A percentile compares a stretch with the other conserved stretches of the same genome.
Evolutionary conservation across 2,797 vertebrate genomes (phyloP).

Genomic region (Myiothlypis chrysogaster): DNA sequence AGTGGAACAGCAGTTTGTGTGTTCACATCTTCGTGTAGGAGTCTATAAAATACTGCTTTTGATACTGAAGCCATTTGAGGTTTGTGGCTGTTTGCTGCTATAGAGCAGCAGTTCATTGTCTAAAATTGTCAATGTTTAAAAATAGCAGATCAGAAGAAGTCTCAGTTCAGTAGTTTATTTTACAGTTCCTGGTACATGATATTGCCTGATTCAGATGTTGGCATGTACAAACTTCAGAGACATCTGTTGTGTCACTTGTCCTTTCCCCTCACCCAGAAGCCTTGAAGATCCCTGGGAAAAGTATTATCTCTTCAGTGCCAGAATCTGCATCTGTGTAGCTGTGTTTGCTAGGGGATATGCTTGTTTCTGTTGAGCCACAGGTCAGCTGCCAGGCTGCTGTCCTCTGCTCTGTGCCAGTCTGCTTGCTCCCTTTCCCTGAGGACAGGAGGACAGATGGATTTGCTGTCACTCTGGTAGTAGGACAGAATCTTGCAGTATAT

Average conservation of each 20-base stretch:
- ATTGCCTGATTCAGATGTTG: background rate
- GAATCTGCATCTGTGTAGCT: background rate
- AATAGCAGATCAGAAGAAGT: background rate
- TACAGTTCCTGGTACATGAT: background rate
- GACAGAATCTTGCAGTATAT: background rate
- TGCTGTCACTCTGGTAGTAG: constrained; percentile 13
- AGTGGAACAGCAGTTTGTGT: background rate
- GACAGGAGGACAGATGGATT: constrained; percentile 22
- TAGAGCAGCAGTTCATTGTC: background rate
- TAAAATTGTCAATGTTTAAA: background rate
- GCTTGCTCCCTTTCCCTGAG: background rate
- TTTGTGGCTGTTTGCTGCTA: background rate
- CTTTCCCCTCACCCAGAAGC: background rate
- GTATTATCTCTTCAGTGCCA: background rate
- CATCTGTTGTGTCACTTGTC: background rate
- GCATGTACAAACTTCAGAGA: background rate
- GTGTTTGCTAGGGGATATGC: background rate
- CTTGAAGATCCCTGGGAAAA: background rate
- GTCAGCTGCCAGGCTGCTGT: constrained; percentile 13
- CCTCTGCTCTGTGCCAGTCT: constrained; percentile 16
- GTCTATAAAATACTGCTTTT: background rate
- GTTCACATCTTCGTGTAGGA: background rate
- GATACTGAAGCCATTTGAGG: background rate
- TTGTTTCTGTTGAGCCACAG: background rate
- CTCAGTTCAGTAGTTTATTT: background rate